Percentiles rank a stretch among this genome's conserved stretches.
Evolutionary conservation across 1,140 invertebrate species (phyloP).

Genomic region (Diabrotica undecimpunctata): DNA sequence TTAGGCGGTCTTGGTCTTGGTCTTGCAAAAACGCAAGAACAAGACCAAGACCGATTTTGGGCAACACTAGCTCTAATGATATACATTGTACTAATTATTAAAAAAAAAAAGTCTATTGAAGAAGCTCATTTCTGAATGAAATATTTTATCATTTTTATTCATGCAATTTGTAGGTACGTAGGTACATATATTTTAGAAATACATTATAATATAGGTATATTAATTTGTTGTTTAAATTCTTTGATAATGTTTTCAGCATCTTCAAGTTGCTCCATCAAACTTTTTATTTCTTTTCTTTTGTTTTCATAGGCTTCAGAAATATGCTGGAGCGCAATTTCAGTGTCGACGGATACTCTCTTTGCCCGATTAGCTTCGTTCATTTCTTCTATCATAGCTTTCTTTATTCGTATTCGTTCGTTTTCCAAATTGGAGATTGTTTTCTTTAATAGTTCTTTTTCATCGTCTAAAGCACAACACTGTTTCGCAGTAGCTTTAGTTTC

Average conservation of each 20-base stretch:
- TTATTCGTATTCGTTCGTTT: conserved; percentile 28
- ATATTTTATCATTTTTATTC: no score
- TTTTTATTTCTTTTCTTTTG: conserved; percentile 26
- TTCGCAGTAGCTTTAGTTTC: conserved; percentile 21
- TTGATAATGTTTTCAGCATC: conserved; percentile 27
- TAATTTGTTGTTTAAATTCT: conserved; percentile 25
- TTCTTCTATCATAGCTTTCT: conserved; percentile 32
- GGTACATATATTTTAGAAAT: no score
- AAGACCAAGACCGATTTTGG: no score
- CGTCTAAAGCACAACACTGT: conserved; percentile 20
- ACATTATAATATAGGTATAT: no score
- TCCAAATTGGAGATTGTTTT: conserved; percentile 26
- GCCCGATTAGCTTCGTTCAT: conserved; percentile 31
- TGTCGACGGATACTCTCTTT: conserved; percentile 27
- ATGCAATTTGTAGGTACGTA: no score
- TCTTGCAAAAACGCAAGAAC: no score
- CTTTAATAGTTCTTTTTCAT: conserved; percentile 27
- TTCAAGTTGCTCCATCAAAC: conserved; percentile 20
- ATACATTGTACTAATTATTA: no score
- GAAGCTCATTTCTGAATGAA: no score
- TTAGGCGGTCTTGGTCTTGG: no score
- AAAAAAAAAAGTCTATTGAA: no score
- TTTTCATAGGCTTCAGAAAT: conserved; percentile 32
- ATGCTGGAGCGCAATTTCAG: conserved; percentile 31
- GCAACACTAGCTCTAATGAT: no score